Base-by-base conservation (phyloP, 2,113 vertebrate genomes). In the Apodemus sylvaticus region DNA sequence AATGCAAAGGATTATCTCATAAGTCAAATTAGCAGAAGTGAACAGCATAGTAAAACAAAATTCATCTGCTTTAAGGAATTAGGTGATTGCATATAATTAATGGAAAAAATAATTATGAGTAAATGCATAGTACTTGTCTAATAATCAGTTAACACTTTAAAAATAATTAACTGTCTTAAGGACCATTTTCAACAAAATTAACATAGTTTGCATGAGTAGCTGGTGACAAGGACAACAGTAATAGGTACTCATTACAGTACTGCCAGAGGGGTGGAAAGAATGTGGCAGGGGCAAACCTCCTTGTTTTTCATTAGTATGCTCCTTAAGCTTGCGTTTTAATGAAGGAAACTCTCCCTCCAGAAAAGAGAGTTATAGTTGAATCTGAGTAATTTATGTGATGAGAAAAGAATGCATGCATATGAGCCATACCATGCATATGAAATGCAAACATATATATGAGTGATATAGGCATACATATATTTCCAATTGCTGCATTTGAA, bases 121-220 rank as follows among this genome's bases (percentile, higher is more conserved):
- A 93, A 96, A 94, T 78, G 77, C 71, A 95, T 93, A 94, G 81
- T 95, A 96, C 71, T 96, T 97, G 97, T 9, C 82, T 86, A 96
- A 97, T 96, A 95, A 96, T 97, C 86, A 97, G 90, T 96, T 96
- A 96, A 96, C 95, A 92, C 94, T 96, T 97, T 74, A 89, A 96
- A 98, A 97, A 97, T 97, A 98, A 98, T 98, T 97, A 97, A 96
- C 90, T 96, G 93, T 94, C 89, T 71, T 97, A 98, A 98, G 97
- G 96, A 96, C 86, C 91, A 94, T 96, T 96, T 96, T 96, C 93
- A 96, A 83, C 82, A 96, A 94, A 97, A 97, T 96, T 96, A 97
- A 96, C 96, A 93, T 96, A 53, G 96, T 88, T 95, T 97, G 71
- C 93, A 92, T 96, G 96, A 97, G 81, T 95, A 97, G 93, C 90